Base-by-base conservation (phyloP, 2,888 invertebrate genomes). In the Tholera decimalis region DNA sequence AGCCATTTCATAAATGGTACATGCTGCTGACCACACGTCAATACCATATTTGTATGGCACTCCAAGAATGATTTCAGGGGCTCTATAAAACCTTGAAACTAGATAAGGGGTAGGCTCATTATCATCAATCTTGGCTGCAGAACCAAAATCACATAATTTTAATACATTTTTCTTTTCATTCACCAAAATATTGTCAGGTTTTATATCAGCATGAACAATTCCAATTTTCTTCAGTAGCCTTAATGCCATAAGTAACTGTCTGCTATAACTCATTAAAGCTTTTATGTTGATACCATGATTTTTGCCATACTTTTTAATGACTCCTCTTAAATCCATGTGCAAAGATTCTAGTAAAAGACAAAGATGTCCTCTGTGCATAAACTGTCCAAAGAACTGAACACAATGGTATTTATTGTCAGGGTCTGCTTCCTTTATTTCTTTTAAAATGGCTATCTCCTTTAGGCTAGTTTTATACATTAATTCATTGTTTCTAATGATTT, bases 61-160 rank as follows among this genome's bases (percentile, higher is more conserved):
- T 35, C 99, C 99, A 84, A 99, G 95, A 91, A 99, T 99, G 65
- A 99, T 99, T 97, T 99, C 99, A 1, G 99, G 99, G 8, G 99
- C 98, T 87, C 99, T 97, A 93, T 99, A 99, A 96, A 99, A 99
- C 83, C 99, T 96, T 60, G 99, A 99, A 60, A 99, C 99, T 76
- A 99, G 96, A 92, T 99, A 99, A 0, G 99, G 99, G 4, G 99
- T 99, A 60, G 98, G 98, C 93, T 99, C 99, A 94, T 98, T 98
- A 83, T 99, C 99, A 82, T 97, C 97, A 22, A 98, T 97, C 88
- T 98, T 98, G 13, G 98, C 98, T 8, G 99, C 99, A 4, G 99
- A 99, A 22, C 99, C 99, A 96, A 99, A 99, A 96, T 99, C 99
- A 93, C 99, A 99, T 49, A 99, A 95, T 93, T 99, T 99, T 84